Base-by-base conservation (phyloP, 2,113 vertebrate genomes). In the Machaerirhynchus nigripectus region DNA sequence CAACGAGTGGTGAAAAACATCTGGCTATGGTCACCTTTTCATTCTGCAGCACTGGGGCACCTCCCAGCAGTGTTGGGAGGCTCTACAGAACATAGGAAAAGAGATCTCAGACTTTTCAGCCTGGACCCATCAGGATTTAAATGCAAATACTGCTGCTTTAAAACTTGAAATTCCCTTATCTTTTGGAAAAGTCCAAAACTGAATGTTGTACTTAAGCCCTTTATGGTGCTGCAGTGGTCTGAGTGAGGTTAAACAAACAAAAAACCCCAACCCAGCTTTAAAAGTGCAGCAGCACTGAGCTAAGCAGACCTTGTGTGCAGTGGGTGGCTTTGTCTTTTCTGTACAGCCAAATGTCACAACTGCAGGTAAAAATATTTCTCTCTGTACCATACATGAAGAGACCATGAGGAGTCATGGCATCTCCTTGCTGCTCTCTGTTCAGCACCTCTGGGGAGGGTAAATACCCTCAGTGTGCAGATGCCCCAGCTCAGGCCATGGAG, bases 401-500 rank as follows among this genome's bases (percentile, higher is more conserved):
- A 70, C 49, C 4, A 2, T 68, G 53, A 96, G 61, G 81, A 97
- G 24, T 69, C 91, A 47, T 1, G 14, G 85, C 88, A 95, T 84
- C 82, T 85, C 92, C 87, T 74, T 49, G 50, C 76, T 92, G 74
- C 47, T 86, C 65, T 95, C 83, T 95, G 42, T 93, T 95, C 91
- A 85, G 95, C 96, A 95, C 57, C 86, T 87, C 92, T 94, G 89
- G 91, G 70, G 35, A 87, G 81, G 37, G 26, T 67, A 76, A 92
- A 94, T 8, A 53, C 39, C 35, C 71, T 90, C 87, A 68, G 61
- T 35, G 56, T 9, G 7, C 90, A 89, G 28, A 75, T 86, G 86
- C 85, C 95, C 87, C 64, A 87, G 52, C 92, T 96, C 92, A 84
- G 95, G 57, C 89, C 93, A 57, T 26, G 74, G 92, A 93, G 90